Percentiles rank a stretch among this genome's conserved stretches.
These are phyloP conservation scores for Psix sp. DNA, from an alignment of 1,140 invertebrate species.

Conservation along the genomic window DNA sequence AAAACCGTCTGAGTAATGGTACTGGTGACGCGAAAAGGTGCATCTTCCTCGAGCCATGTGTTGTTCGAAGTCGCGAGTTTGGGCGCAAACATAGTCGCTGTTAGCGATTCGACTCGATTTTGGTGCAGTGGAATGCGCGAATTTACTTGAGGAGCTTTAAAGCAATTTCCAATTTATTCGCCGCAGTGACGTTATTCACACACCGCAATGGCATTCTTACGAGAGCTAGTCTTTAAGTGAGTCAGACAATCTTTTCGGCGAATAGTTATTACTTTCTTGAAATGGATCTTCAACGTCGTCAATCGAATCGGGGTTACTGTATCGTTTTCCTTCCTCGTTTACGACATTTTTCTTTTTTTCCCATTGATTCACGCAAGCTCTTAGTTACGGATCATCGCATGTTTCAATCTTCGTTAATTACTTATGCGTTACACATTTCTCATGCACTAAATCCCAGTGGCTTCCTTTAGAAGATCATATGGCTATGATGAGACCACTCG, in stretches of 20 bases:
- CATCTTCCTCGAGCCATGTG: conserved; percentile 26
- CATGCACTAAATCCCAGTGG: too few relatives aligned
- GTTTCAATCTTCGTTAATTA: too few relatives aligned
- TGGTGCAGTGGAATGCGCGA: conserved; percentile 48
- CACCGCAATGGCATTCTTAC: conserved; percentile 55
- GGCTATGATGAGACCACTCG: too few relatives aligned
- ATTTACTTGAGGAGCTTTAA: conserved; percentile 47
- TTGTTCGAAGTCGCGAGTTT: not conserved
- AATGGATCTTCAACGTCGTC: too few relatives aligned
- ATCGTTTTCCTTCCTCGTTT: too few relatives aligned
- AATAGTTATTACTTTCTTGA: too few relatives aligned
- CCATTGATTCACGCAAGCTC: too few relatives aligned
- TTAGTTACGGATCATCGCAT: too few relatives aligned
- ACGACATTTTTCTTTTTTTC: too few relatives aligned
- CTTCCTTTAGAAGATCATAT: too few relatives aligned
- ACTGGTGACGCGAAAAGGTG: conserved; percentile 35
- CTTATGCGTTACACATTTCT: too few relatives aligned
- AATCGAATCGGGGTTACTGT: too few relatives aligned
- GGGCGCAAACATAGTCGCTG: conserved; percentile 18
- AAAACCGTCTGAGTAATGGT: conserved; percentile 30
- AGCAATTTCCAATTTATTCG: conserved; percentile 30
- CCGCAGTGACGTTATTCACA: conserved; percentile 35
- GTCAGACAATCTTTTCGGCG: conserved; percentile 21
- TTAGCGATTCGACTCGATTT: conserved; percentile 1
- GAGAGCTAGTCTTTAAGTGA: conserved; percentile 50